Percentiles rank a stretch among this genome's conserved stretches.
Conservation (phyloP, 1,140 invertebrate genomes). For the Danaus melanippus region DNA sequence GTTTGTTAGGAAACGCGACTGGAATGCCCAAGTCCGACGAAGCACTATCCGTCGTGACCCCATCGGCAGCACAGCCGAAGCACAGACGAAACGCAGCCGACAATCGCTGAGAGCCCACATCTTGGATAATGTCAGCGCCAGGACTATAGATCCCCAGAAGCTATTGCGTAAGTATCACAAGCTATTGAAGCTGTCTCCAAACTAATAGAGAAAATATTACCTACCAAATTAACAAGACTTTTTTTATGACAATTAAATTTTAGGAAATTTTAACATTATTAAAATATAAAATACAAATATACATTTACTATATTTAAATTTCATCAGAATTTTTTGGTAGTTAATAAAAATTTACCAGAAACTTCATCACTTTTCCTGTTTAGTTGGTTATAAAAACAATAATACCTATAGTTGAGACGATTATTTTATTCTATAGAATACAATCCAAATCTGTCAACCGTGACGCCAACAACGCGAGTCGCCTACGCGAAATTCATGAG, state of each 20-base stretch:
- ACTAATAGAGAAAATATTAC: no score
- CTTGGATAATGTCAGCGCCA: slow-evolving; percentile 74
- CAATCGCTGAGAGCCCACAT: slow-evolving; percentile 80
- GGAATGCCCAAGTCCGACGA: slow-evolving; percentile 85
- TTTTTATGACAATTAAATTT: no score
- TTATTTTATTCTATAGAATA: slow-evolving; percentile 72
- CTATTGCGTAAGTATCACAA: slow-evolving; percentile 69
- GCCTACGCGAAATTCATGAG: slow-evolving; percentile 91
- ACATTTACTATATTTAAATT: no score
- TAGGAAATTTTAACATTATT: slow-evolving; percentile 16
- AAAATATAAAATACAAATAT: no score
- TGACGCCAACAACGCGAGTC: slow-evolving; percentile 82
- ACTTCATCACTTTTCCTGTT: no score
- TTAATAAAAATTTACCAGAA: no score
- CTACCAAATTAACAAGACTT: no score
- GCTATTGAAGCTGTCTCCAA: no score
- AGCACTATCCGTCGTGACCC: slow-evolving; percentile 80
- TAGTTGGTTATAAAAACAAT: no score
- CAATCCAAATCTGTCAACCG: slow-evolving; percentile 83
- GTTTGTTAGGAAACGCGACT: slow-evolving; percentile 80
- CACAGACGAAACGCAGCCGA: slow-evolving; percentile 74
- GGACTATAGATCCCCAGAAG: slow-evolving; percentile 79
- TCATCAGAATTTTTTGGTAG: no score
- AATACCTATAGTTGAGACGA: no score
- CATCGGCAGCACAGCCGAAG: slow-evolving; percentile 82